A percentile compares a stretch with the other conserved stretches of the same genome.
Evolutionary conservation across 1,140 invertebrate species (phyloP).

Genomic region (Macrostomum lignano): DNA sequence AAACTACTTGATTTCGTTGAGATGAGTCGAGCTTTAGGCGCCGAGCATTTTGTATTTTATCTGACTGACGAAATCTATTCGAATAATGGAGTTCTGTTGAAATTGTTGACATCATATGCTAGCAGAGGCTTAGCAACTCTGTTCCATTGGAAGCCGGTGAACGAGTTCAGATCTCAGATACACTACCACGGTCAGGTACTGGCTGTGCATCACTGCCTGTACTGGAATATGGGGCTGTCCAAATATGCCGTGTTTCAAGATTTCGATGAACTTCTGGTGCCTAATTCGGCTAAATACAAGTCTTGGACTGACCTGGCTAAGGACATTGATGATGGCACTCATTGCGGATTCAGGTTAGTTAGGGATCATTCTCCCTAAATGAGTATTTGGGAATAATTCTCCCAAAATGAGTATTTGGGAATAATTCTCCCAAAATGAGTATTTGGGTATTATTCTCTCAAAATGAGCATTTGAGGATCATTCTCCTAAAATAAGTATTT

Average conservation of each 20-base stretch:
- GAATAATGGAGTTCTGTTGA: neutral
- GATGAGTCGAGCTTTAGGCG: conserved; percentile 15
- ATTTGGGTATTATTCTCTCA: no score
- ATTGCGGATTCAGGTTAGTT: no score
- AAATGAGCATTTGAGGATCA: no score
- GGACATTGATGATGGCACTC: neutral
- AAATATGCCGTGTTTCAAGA: conserved; percentile 3
- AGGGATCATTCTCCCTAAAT: no score
- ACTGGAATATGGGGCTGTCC: neutral
- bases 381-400: no score
- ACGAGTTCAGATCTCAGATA: neutral
- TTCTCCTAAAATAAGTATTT: no score
- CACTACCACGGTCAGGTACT: neutral
- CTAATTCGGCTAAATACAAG: neutral
- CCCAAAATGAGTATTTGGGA: no score
- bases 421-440: no score
- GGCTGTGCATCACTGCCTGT: conserved; percentile 1
- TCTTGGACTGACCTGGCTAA: neutral
- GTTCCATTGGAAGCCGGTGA: neutral
- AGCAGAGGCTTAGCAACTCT: neutral
- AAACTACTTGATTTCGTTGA: conserved; percentile 21
- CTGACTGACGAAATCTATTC: conserved; percentile 9
- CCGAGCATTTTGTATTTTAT: conserved; percentile 16
- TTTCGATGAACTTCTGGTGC: conserved; percentile 3
- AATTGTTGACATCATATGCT: neutral